phyloP scores from a whole-genome alignment of 2,113 vertebrate genomes.

The Ptyas mucosa region DNA sequence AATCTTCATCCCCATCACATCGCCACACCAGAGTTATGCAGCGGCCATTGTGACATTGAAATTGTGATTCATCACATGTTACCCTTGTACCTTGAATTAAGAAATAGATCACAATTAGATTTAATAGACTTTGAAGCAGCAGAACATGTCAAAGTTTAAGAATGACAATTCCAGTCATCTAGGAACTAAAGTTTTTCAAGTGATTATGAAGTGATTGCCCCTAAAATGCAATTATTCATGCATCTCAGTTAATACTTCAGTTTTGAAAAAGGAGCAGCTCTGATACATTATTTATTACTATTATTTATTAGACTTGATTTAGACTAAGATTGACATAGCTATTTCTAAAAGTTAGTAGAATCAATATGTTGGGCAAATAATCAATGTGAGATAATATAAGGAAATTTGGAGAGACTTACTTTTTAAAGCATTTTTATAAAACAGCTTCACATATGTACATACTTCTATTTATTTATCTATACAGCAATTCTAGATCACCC shows the following conservation, averaged over 20 bases:
- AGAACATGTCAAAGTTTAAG: not conserved
- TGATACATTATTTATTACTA: not conserved
- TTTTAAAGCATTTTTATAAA: not conserved
- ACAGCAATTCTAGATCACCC: not conserved
- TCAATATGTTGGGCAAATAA: not conserved
- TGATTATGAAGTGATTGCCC: not conserved
- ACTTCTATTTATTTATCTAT: not conserved
- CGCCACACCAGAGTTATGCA: constrained; percentile 92
- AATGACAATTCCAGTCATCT: not conserved
- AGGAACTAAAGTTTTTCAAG: not conserved
- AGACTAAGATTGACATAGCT: not conserved
- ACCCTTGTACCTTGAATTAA: constrained; percentile 73
- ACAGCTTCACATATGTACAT: not conserved
- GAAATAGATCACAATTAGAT: not conserved
- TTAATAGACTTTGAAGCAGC: not conserved
- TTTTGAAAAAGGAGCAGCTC: not conserved
- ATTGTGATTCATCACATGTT: constrained; percentile 88
- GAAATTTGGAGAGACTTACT: not conserved
- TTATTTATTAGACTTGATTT: not conserved
- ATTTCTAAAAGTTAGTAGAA: not conserved
- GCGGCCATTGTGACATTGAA: constrained; percentile 90
- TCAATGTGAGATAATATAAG: not conserved
- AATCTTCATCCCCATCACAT: constrained; percentile 94
- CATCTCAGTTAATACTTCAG: not conserved
- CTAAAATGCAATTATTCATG: not conserved